Conservation (phyloP, 2,113 vertebrate species). For the Prinia subflava region DNA sequence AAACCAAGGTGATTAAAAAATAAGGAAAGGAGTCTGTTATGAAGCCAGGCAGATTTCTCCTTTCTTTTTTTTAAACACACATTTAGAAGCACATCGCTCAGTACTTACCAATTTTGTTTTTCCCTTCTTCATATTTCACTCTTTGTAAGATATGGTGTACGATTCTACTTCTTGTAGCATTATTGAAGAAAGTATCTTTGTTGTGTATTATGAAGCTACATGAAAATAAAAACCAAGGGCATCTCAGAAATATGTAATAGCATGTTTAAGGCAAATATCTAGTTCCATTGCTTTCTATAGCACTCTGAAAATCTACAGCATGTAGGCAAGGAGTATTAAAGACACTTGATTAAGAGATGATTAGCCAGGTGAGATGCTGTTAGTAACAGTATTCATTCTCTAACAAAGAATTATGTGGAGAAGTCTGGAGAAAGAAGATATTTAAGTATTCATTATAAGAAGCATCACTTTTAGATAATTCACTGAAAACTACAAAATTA, state of each 20-base stretch:
- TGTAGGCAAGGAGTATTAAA: neutral
- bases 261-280: neutral
- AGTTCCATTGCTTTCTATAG: neutral
- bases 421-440: neutral
- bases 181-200: slow-evolving; percentile 95
- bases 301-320: neutral
- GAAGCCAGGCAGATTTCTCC: neutral
- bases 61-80: neutral
- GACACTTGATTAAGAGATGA: neutral
- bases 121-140: slow-evolving; percentile 94
- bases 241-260: neutral
- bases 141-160: slow-evolving; percentile 93
- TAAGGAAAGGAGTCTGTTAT: neutral
- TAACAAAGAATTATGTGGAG: neutral
- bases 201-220: slow-evolving; percentile 95
- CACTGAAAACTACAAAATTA: neutral
- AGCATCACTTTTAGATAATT: neutral
- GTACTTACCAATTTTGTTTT: slow-evolving; percentile 91
- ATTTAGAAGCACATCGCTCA: neutral
- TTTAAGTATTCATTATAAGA: neutral
- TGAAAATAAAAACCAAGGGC: slow-evolving; percentile 53
- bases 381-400: neutral
- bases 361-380: neutral
- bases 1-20: neutral
- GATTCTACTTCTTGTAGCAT: slow-evolving; percentile 91